Evolutionary conservation across 92 coral and sea anemone genomes (phyloP).

Genomic region (Ricordea florida): DNA sequence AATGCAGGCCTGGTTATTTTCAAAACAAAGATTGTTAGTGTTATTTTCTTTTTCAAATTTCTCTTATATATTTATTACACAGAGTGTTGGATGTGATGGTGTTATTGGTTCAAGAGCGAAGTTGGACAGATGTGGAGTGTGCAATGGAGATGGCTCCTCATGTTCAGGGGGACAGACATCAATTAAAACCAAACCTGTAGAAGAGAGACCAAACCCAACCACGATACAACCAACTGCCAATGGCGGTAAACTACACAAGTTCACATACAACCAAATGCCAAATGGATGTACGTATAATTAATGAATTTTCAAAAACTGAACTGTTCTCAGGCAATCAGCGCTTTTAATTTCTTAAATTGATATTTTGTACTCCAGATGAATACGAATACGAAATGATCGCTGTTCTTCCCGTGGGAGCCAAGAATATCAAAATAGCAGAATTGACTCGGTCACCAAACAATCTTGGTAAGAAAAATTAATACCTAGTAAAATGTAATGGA

Average conservation of each 20-base stretch:
- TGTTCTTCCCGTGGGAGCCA: conserved; percentile 60
- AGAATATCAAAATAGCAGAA: conserved; percentile 43
- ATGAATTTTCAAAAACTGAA: too few relatives aligned
- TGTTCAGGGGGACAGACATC: conserved; percentile 20
- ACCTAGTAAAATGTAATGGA: neutral
- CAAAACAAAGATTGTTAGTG: too few relatives aligned
- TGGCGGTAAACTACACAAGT: neutral
- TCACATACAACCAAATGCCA: neutral
- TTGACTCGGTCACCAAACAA: conserved; percentile 21
- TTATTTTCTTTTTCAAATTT: too few relatives aligned
- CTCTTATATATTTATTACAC: neutral
- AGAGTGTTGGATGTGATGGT: conserved; percentile 65
- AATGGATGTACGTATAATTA: conserved; percentile 10
- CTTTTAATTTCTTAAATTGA: neutral
- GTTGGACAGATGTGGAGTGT: conserved; percentile 58
- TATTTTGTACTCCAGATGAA: neutral
- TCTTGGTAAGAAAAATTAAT: conserved; percentile 55
- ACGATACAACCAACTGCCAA: neutral
- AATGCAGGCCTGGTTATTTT: too few relatives aligned
- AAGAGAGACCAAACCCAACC: neutral
- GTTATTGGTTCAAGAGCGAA: conserved; percentile 50
- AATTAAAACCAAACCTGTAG: neutral
- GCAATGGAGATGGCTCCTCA: conserved; percentile 61
- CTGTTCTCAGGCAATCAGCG: too few relatives aligned
- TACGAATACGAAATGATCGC: conserved; percentile 42